Conservation (phyloP, 2,113 vertebrate species). For the Telmatochromis sp. region DNA sequence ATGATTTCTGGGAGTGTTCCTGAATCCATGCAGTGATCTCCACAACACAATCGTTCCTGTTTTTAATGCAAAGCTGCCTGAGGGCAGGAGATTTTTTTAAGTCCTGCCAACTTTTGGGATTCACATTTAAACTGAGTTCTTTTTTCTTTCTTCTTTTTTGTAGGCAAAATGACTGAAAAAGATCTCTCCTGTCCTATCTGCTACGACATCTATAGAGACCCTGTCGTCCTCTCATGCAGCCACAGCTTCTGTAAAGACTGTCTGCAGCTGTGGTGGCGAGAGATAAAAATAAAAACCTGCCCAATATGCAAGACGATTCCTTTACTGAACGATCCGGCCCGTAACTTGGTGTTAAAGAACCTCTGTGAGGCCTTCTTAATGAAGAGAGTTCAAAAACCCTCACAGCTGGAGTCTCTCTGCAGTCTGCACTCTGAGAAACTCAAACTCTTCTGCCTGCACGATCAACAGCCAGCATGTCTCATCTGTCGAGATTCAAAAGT, state of each 20-base stretch:
- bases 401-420: accelerated
- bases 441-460: not conserved
- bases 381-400: accelerated
- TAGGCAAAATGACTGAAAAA: not conserved
- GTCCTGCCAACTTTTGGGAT: not conserved
- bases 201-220: not conserved
- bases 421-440: not conserved
- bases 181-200: not conserved
- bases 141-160: not conserved
- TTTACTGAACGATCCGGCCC: accelerated
- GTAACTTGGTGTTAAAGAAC: not conserved
- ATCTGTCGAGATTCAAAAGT: not conserved
- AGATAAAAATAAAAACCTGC: not conserved
- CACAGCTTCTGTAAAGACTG: not conserved
- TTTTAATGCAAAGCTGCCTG: not conserved
- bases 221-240: not conserved
- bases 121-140: accelerated
- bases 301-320: not conserved
- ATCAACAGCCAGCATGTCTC: not conserved
- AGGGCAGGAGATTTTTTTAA: not conserved
- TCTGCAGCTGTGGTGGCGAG: not conserved
- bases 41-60: accelerated
- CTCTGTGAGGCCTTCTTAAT: not conserved
- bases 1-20: not conserved
- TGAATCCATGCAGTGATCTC: not conserved